Conservation (phyloP, 2,113 vertebrate genomes). For the Stigmatopora argus region DNA sequence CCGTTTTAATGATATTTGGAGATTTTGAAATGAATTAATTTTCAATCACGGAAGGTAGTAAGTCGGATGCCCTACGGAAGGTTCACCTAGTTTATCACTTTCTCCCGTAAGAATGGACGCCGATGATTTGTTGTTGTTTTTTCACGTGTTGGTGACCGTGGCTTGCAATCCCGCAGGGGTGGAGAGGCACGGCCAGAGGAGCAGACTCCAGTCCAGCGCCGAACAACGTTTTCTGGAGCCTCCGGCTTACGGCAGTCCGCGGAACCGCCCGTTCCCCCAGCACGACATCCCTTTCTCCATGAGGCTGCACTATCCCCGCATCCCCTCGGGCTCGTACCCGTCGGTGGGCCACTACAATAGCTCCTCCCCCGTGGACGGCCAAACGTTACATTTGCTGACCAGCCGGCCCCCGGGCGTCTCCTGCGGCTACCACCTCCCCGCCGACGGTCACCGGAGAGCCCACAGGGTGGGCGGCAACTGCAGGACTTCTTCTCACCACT, state of each 20-base stretch:
- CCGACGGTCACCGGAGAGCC: slow-evolving; percentile 56
- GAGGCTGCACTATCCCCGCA: slow-evolving; percentile 71
- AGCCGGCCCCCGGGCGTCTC: slow-evolving; percentile 63
- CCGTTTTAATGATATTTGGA: too few species aligned
- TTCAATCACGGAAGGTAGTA: too few species aligned
- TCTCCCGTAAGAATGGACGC: too few species aligned
- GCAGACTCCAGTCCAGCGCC: slow-evolving; percentile 53
- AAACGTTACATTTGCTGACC: slow-evolving; percentile 73
- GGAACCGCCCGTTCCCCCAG: slow-evolving; percentile 74
- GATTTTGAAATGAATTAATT: too few species aligned
- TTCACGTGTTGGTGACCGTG: slow-evolving; percentile 7
- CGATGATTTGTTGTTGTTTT: too few species aligned
- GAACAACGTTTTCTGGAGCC: slow-evolving; percentile 82
- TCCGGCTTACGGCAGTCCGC: slow-evolving; percentile 77
- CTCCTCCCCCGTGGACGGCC: slow-evolving; percentile 73
- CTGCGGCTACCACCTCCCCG: slow-evolving; percentile 63
- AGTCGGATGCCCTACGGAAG: too few species aligned
- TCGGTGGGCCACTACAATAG: slow-evolving; percentile 71
- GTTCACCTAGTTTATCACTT: too few species aligned
- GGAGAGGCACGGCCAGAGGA: slow-evolving; percentile 66
- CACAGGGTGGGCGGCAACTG: slow-evolving; percentile 63
- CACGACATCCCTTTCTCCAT: slow-evolving; percentile 70
- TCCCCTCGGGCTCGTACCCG: slow-evolving; percentile 67
- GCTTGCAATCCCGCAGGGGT: slow-evolving; percentile 45
- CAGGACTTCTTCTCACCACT: slow-evolving; percentile 53